Evolutionary conservation across 2,113 vertebrate species (phyloP).

Genomic region (Nansenia antarctica): DNA sequence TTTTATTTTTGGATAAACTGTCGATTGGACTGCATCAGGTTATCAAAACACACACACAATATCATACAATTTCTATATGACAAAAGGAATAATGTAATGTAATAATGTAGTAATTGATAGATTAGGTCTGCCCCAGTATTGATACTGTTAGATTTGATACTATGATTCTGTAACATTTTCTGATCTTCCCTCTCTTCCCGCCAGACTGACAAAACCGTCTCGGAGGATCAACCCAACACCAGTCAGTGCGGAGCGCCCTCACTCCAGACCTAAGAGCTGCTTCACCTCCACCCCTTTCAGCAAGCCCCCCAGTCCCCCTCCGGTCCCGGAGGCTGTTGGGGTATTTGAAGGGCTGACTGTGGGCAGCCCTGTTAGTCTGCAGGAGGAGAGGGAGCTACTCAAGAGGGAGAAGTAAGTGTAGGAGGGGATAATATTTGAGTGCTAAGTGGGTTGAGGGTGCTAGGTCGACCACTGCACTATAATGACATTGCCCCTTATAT

Average conservation of each 20-base stretch:
- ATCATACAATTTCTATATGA: too few relatives aligned
- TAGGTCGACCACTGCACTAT: too few relatives aligned
- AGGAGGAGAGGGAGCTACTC: constrained; percentile 93
- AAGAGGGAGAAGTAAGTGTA: constrained; percentile 86
- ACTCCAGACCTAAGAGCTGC: constrained; percentile 93
- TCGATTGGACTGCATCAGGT: too few relatives aligned
- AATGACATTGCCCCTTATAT: too few relatives aligned
- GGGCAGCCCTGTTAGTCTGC: constrained; percentile 74
- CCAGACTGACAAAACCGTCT: constrained; percentile 87
- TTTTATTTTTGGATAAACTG: too few relatives aligned
- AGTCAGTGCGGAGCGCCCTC: constrained; percentile 86
- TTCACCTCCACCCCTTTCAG: constrained; percentile 93
- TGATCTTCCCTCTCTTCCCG: constrained; percentile 13
- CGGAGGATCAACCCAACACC: constrained; percentile 96
- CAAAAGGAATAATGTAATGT: too few relatives aligned
- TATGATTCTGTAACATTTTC: too few relatives aligned
- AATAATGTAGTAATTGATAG: too few relatives aligned
- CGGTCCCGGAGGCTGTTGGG: constrained; percentile 65
- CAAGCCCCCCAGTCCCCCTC: constrained; percentile 67
- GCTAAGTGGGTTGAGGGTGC: background rate
- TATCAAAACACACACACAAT: too few relatives aligned
- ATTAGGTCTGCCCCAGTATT: too few relatives aligned
- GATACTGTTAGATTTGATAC: too few relatives aligned
- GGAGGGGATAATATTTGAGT: background rate
- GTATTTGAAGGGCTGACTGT: constrained; percentile 49